phyloP scores from a whole-genome alignment of 1,140 invertebrate genomes.

The Pissodes strobi region DNA sequence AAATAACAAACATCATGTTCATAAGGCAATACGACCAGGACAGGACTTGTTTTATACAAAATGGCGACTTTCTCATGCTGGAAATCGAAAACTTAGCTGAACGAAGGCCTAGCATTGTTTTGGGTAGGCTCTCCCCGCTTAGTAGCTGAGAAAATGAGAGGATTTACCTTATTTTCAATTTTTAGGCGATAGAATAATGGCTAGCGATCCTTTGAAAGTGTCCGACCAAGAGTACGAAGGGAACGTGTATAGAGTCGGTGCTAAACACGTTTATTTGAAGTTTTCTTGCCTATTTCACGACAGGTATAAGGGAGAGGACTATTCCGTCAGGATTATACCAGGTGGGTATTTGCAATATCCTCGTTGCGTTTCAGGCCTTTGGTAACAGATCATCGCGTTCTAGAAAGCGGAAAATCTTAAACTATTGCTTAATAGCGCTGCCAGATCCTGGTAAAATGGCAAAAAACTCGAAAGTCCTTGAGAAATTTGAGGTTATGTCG shows the following conservation, averaged over 20 bases:
- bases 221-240: conserved; percentile 52
- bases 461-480: no score
- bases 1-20: conserved; percentile 67
- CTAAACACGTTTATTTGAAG: conserved; percentile 51
- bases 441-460: no score
- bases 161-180: background rate
- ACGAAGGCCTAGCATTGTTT: conserved; percentile 79
- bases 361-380: no score
- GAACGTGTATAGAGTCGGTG: conserved; percentile 47
- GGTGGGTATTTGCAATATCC: no score
- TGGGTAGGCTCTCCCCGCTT: conserved; percentile 52
- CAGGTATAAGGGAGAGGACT: conserved; percentile 51
- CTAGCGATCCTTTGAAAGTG: conserved; percentile 58
- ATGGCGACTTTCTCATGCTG: conserved; percentile 72
- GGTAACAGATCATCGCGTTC: no score
- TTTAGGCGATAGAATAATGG: conserved; percentile 70
- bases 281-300: conserved; percentile 51
- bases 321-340: conserved; percentile 42
- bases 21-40: conserved; percentile 73
- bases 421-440: no score
- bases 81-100: conserved; percentile 81
- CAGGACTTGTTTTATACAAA: conserved; percentile 64
- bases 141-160: background rate
- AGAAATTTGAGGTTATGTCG: no score
- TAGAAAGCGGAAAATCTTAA: no score